A percentile compares a stretch with the other conserved stretches of the same genome.
These are phyloP conservation scores for Octopus sinensis DNA, from an alignment of 1,140 invertebrate genomes.

Conservation along the genomic window DNA sequence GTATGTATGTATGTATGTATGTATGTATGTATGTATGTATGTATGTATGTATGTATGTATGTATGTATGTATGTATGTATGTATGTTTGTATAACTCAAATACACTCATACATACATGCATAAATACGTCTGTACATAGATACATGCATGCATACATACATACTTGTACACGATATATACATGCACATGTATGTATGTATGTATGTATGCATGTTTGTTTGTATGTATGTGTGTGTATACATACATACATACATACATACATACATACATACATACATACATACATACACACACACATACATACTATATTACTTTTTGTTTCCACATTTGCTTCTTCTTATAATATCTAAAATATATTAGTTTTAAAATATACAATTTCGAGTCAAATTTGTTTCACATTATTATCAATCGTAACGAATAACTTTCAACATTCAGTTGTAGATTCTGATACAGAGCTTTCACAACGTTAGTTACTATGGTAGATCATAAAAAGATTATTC, in stretches of 20 bases:
- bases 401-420: no score
- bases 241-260: background rate
- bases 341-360: no score
- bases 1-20: background rate
- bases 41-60: background rate
- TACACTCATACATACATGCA: background rate
- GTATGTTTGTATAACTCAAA: background rate
- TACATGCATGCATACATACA: background rate
- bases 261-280: background rate
- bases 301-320: background rate
- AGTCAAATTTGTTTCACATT: no score
- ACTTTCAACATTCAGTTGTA: no score
- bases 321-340: no score
- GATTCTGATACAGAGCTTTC: no score
- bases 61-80: background rate
- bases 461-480: no score
- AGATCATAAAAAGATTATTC: no score
- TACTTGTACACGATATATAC: background rate
- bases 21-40: background rate
- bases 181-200: background rate
- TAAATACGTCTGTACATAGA: background rate
- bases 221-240: background rate
- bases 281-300: background rate
- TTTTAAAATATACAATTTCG: no score
- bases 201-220: background rate